A percentile compares a stretch with the other conserved stretches of the same genome.
phyloP scores from a whole-genome alignment of 2,113 vertebrate genomes.

The Colinus virginianus region DNA sequence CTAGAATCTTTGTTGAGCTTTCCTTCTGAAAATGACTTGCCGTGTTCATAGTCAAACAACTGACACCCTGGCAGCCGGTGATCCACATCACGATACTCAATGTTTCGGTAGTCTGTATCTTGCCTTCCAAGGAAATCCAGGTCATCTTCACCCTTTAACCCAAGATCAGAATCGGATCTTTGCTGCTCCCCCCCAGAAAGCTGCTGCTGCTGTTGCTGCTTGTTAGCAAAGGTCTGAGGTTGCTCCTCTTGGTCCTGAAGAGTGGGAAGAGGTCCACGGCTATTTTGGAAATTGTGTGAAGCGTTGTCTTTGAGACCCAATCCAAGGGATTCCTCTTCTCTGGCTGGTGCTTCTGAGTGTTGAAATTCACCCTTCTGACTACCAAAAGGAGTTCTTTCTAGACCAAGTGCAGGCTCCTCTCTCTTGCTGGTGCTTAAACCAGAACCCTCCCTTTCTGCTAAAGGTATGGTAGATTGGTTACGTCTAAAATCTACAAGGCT shows the following conservation, averaged over 20 bases:
- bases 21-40: slow-evolving; percentile 83
- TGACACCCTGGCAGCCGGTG: slow-evolving; percentile 87
- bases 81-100: slow-evolving; percentile 95
- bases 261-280: slow-evolving; percentile 64
- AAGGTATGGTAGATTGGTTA: slow-evolving; percentile 69
- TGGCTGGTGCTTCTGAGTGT: slow-evolving; percentile 72
- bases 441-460: slow-evolving; percentile 78
- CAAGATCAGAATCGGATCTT: slow-evolving; percentile 69
- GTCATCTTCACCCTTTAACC: slow-evolving; percentile 76
- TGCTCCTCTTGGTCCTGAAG: slow-evolving; percentile 80
- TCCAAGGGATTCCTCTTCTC: slow-evolving; percentile 76
- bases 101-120: slow-evolving; percentile 87
- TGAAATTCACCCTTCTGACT: slow-evolving; percentile 80
- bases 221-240: slow-evolving; percentile 63
- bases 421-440: slow-evolving; percentile 74
- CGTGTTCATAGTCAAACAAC: slow-evolving; percentile 86
- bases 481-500: slow-evolving; percentile 75
- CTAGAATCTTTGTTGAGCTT: slow-evolving; percentile 80
- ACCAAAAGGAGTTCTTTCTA: slow-evolving; percentile 77
- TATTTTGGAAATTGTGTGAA: slow-evolving; percentile 77
- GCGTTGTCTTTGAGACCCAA: slow-evolving; percentile 70
- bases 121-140: slow-evolving; percentile 85
- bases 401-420: slow-evolving; percentile 75
- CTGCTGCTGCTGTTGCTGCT: slow-evolving; percentile 71
- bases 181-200: slow-evolving; percentile 76